Percentiles rank a stretch among this genome's conserved stretches.
These are phyloP conservation scores for Saxidomus purpurata DNA, from an alignment of 1,140 invertebrate species.

Conservation along the genomic window DNA sequence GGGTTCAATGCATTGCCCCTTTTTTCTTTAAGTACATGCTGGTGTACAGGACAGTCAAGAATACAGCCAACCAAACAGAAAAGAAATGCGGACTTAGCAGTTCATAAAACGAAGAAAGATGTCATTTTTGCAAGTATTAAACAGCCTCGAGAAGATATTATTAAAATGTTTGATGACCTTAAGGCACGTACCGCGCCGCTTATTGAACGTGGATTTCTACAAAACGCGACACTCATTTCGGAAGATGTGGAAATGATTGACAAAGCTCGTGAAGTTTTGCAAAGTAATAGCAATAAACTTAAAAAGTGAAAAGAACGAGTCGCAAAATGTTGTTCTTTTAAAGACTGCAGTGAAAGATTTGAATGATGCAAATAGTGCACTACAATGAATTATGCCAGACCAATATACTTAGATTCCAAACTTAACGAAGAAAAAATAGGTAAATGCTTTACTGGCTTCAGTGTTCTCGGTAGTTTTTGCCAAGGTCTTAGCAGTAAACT, in stretches of 20 bases:
- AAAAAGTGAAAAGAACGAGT: background rate
- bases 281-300: background rate
- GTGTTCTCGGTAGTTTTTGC: background rate
- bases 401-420: background rate
- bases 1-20: too few species aligned
- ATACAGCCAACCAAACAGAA: background rate
- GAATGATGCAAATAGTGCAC: background rate
- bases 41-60: background rate
- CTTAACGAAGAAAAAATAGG: background rate
- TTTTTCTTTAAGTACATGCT: background rate
- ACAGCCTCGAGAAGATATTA: background rate
- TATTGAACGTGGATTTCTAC: background rate
- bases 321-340: background rate
- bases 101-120: background rate
- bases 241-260: background rate
- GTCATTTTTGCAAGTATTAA: background rate
- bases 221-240: background rate
- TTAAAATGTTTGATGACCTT: background rate
- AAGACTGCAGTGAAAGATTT: background rate
- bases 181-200: background rate
- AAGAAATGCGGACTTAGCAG: background rate
- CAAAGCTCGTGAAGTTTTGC: background rate
- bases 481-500: background rate
- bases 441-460: background rate
- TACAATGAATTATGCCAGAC: background rate